Evolutionary conservation across 2,797 vertebrate genomes (phyloP), one percentile per base, ranked within the genome.

Genomic region (Masticophis lateralis): DNA sequence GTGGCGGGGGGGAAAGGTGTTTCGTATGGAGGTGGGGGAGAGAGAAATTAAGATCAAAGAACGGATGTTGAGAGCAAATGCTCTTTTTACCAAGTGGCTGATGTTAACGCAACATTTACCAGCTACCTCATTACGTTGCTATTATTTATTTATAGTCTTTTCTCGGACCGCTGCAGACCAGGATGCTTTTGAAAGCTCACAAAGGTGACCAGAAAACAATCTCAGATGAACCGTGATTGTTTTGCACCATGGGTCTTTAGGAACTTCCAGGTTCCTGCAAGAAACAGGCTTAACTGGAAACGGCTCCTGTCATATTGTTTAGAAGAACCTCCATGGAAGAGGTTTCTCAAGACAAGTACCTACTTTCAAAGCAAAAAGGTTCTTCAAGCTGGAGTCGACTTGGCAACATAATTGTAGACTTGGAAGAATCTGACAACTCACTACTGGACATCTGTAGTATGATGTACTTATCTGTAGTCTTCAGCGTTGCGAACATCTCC

Each of bases 101-200:
- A 28, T 86, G 59, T 55, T 87, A 79, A 87, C 22, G 60, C 22
- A 90, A 87, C 86, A 32, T 37, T 2, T 8, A 59, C 88, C 43
- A 91, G 90, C 69, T 92, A 91, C 60, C 88, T 57, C 55, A 94
- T 92, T 53, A 91, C 28, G 47, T 27, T 13, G 57, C 0, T 51
- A 18, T 89, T 27, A 8, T n/a, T 90, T 59, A 93, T 20, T 91
- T 88, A 88, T 86, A 88, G 25, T 7, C 57, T 86, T 92, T 91
- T 90, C 89, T 69, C 53, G 66, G 86, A 0, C 0, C 0, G 20
- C 11, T 87, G 16, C 0, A 59, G 90, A 11, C 79, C 32, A 0
- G 20, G n/a, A 43, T 93, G 43, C 59, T 61, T 90, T 53, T 69
- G 57, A 87, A 74, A 66, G 86, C 32, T 61, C 9, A 28, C 4